Percentiles rank a stretch among this genome's conserved stretches.
phyloP scores from a whole-genome alignment of 2,888 invertebrate genomes.

The Digitonthophagus gazella region DNA sequence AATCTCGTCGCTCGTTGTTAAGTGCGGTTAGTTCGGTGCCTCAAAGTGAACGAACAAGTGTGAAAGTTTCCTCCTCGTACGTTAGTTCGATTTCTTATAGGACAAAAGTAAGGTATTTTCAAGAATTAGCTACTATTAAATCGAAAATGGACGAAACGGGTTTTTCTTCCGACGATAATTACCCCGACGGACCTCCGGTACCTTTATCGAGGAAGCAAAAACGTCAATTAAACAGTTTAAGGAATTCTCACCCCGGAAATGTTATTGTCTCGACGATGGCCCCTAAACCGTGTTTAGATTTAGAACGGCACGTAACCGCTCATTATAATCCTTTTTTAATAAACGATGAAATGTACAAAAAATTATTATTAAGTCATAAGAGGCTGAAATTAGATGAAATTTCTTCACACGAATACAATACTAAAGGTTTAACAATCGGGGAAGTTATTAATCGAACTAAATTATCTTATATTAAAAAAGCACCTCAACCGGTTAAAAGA shows the following conservation, averaged over 20 bases:
- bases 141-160: constrained; percentile 68
- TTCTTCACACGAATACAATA: constrained; percentile 74
- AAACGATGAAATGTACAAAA: constrained; percentile 65
- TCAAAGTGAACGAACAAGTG: constrained; percentile 40
- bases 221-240: constrained; percentile 53
- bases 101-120: constrained; percentile 55
- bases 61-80: constrained; percentile 42
- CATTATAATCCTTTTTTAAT: constrained; percentile 54
- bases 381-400: constrained; percentile 68
- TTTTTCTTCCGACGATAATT: constrained; percentile 70
- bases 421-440: constrained; percentile 71
- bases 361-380: constrained; percentile 70
- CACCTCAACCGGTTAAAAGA: constrained; percentile 30
- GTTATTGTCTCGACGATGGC: constrained; percentile 53
- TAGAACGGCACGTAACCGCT: constrained; percentile 48
- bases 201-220: constrained; percentile 60
- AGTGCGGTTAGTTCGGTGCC: constrained; percentile 60
- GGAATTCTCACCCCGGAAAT: constrained; percentile 46
- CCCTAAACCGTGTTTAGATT: constrained; percentile 47
- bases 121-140: constrained; percentile 68
- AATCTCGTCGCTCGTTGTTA: constrained; percentile 70
- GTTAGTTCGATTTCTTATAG: constrained; percentile 49
- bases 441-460: constrained; percentile 60
- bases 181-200: constrained; percentile 66
- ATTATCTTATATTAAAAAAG: constrained; percentile 48